These are phyloP conservation scores for Umimayanthus chanpuru DNA, from an alignment of 92 coral and sea anemone genomes.

Conservation along the genomic window DNA sequence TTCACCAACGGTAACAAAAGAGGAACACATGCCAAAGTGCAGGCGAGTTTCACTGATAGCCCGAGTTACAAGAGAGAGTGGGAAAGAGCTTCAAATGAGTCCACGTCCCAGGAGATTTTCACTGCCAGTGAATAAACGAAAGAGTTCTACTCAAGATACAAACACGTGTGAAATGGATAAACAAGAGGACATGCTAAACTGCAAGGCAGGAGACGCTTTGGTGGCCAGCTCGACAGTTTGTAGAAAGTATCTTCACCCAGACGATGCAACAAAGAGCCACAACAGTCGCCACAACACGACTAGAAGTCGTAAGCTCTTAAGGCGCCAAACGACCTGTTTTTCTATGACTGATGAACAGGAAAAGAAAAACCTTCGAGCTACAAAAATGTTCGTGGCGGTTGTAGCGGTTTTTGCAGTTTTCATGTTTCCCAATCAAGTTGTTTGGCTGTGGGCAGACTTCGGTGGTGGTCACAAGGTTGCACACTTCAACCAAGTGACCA, in stretches of 20 bases:
- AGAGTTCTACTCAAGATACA: constrained; percentile 2
- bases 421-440: constrained; percentile 84
- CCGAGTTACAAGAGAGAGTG: background rate
- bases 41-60: constrained; percentile 27
- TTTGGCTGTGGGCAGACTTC: constrained; percentile 89
- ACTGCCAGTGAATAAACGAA: constrained; percentile 24
- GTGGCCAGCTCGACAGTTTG: background rate
- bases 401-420: constrained; percentile 77
- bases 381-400: constrained; percentile 73
- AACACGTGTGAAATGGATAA: background rate
- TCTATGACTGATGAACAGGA: constrained; percentile 20
- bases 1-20: constrained; percentile 7
- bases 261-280: background rate
- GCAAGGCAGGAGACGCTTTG: background rate
- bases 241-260: constrained; percentile 16
- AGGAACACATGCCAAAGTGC: background rate
- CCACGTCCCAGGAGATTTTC: constrained; percentile 27
- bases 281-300: background rate
- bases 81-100: background rate
- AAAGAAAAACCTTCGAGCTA: constrained; percentile 69
- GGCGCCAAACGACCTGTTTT: background rate
- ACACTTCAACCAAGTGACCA: constrained; percentile 58
- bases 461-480: constrained; percentile 54
- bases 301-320: background rate
- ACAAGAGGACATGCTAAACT: background rate